Conservation (phyloP, 2,113 vertebrate species). For the Dendropsophus ebraccatus region DNA sequence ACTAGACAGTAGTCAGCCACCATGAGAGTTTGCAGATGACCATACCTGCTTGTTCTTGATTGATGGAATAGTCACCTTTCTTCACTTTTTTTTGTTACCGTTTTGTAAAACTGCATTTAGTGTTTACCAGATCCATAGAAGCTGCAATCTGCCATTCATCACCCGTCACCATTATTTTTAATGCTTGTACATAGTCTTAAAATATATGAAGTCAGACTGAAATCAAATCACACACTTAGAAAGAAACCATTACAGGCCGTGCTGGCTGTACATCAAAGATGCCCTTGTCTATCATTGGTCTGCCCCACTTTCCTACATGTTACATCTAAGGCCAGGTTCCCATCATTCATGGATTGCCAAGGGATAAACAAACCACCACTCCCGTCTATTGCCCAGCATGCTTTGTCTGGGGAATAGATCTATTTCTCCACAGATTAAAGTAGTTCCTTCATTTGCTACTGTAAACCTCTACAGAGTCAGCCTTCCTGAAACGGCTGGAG, state of each 20-base stretch:
- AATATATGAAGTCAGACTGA: constrained; percentile 24
- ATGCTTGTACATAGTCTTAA: background rate
- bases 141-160: background rate
- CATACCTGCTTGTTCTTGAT: background rate
- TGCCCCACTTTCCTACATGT: constrained; percentile 73
- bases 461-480: constrained; percentile 66
- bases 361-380: constrained; percentile 79
- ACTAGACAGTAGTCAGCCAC: background rate
- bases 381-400: constrained; percentile 70
- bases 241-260: constrained; percentile 21
- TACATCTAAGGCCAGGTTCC: constrained; percentile 75
- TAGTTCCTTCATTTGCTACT: constrained; percentile 68
- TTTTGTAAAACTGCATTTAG: background rate
- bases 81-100: background rate
- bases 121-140: background rate
- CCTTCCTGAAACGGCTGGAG: constrained; percentile 66
- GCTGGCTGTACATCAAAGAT: constrained; percentile 78
- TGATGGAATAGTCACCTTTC: background rate
- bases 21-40: background rate
- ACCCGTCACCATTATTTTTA: constrained; percentile 10
- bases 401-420: constrained; percentile 68
- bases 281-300: constrained; percentile 66
- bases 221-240: constrained; percentile 31
- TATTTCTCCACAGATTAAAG: constrained; percentile 70
- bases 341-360: constrained; percentile 79